Evolutionary conservation across 2,113 vertebrate species (phyloP), one percentile per base, ranked within the genome.

Genomic region (Ondatra zibethicus): DNA sequence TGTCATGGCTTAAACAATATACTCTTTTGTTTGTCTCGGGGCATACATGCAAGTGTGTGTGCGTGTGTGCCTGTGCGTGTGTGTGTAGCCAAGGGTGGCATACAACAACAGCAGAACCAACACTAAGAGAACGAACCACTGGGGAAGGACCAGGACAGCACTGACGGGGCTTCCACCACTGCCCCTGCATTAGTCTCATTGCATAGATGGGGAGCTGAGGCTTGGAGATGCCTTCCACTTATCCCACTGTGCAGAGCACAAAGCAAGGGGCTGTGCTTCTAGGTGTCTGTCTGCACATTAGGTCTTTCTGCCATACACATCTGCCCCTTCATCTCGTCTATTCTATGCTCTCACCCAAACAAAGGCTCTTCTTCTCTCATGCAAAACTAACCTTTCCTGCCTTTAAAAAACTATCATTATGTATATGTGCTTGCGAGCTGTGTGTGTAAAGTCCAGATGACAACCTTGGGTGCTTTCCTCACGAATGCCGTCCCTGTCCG

Each of bases 181-280:
- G 0, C 21, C n/a, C 19, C 25, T 0, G 6, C 81, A n/a, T 5
- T 3, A 23, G 25, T 84, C 76, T 23, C 39, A 5, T 1, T n/a
- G 75, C 76, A n/a, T 0, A 4, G 76, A n/a, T 0, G 13, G 19
- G 80, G 87, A 19, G 25, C 63, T 33, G 55, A 86, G 65, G 70
- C 39, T 16, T 36, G 0, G 50, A 3, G 7, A 89, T 25, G 42
- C 75, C 7, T 58, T 10, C 68, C 68, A 65, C 6, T 25, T 82
- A 88, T 65, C 52, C 77, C 55, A 12, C 63, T 4, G 21, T 68
- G 45, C 47, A 76, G 70, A 84, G 68, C 47, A 47, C 70, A 66
- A 29, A 42, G 29, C n/a, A 65, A n/a, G 16, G 27, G 39, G 19
- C 42, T 66, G n/a, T 25, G 82, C 42, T 11, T 86, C 84, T 66